Evolutionary conservation across 1,140 invertebrate genomes (phyloP).

Genomic region (Parasteatoda tepidariorum): DNA sequence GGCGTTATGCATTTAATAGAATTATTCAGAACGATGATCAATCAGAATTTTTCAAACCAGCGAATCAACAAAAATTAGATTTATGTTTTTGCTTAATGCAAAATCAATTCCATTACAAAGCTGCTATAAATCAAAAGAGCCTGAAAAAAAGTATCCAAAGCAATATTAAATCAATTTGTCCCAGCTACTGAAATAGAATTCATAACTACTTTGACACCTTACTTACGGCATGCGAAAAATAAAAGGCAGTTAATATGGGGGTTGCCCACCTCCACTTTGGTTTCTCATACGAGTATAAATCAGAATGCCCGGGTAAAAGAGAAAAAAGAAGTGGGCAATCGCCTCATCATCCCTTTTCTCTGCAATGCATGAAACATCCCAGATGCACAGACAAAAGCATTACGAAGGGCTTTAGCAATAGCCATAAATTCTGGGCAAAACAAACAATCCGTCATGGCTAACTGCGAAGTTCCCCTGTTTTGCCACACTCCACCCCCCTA

Average conservation of each 20-base stretch:
- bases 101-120: not conserved
- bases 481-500: not conserved
- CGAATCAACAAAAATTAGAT: not conserved
- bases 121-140: too few relatives aligned
- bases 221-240: not conserved
- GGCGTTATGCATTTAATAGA: not conserved
- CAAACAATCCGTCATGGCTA: constrained; percentile 21
- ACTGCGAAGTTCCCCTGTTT: constrained; percentile 8
- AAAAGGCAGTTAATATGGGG: not conserved
- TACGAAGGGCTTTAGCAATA: constrained; percentile 3
- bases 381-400: constrained; percentile 18
- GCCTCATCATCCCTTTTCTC: constrained; percentile 9
- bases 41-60: not conserved
- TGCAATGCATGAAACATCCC: not conserved
- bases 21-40: not conserved
- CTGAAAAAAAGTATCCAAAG: too few relatives aligned
- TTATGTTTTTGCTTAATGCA: not conserved
- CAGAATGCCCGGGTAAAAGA: not conserved
- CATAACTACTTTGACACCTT: constrained; percentile 1
- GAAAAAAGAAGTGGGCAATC: not conserved
- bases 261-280: not conserved
- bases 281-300: constrained; percentile 12
- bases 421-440: constrained; percentile 7
- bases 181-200: not conserved
- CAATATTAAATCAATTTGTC: not conserved